A percentile compares a stretch with the other conserved stretches of the same genome.
phyloP scores from a whole-genome alignment of 2,113 vertebrate genomes.

The Oryzias celebensis region DNA sequence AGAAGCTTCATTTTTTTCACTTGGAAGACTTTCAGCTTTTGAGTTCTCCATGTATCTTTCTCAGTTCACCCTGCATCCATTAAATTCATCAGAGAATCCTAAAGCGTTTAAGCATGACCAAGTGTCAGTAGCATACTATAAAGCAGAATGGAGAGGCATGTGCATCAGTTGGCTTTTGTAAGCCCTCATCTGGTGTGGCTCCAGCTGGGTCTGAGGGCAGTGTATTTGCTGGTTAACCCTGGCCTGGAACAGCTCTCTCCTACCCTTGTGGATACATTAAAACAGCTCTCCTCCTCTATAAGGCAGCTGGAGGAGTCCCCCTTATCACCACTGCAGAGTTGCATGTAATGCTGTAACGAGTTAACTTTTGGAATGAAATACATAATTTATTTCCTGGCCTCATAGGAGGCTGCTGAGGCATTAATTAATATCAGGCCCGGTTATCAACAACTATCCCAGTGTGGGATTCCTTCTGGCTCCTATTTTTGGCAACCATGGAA shows the following conservation, averaged over 20 bases:
- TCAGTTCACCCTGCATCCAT: slow-evolving; percentile 37
- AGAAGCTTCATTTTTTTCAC: slow-evolving; percentile 48
- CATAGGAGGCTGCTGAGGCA: slow-evolving; percentile 64
- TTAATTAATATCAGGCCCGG: slow-evolving; percentile 75
- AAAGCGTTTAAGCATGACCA: slow-evolving; percentile 67
- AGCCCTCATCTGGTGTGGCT: slow-evolving; percentile 56
- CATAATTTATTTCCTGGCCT: slow-evolving; percentile 74
- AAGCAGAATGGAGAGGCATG: slow-evolving; percentile 60
- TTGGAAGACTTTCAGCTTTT: slow-evolving; percentile 25
- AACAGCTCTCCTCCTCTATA: slow-evolving; percentile 37
- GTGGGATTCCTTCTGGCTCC: slow-evolving; percentile 71
- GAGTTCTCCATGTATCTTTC: slow-evolving; percentile 10
- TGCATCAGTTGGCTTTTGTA: slow-evolving; percentile 42
- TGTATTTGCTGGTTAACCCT: slow-evolving; percentile 56
- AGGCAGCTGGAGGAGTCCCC: slow-evolving; percentile 59
- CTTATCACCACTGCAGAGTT: slow-evolving; percentile 59
- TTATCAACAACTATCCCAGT: slow-evolving; percentile 68
- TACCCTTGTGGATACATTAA: slow-evolving; percentile 58
- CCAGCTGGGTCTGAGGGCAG: slow-evolving; percentile 57
- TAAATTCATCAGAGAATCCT: slow-evolving; percentile 58
- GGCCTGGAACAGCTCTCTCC: slow-evolving; percentile 48
- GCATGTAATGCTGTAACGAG: slow-evolving; percentile 72
- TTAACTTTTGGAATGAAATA: slow-evolving; percentile 74
- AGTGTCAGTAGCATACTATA: slow-evolving; percentile 72
- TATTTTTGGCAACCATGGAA: slow-evolving; percentile 67